Evolutionary conservation across 2,888 invertebrate genomes (phyloP).

Genomic region (Osmoderma eremita): DNA sequence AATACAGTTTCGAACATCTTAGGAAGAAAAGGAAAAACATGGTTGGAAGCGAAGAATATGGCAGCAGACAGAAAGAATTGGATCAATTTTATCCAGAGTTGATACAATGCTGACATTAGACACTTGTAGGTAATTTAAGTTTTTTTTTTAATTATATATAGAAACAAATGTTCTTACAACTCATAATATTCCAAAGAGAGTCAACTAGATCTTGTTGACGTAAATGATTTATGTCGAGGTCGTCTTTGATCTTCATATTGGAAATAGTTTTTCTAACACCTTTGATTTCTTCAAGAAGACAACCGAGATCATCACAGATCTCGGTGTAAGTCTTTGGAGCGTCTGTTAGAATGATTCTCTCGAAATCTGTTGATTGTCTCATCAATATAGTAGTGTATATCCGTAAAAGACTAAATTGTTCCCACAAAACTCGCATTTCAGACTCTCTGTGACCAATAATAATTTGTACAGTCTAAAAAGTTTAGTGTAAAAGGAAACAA

Average conservation of each 20-base stretch:
- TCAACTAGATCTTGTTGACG: constrained; percentile 42
- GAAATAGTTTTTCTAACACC: neutral
- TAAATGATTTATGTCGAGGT: constrained; percentile 29
- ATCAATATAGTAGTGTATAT: constrained; percentile 25
- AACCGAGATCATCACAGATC: constrained; percentile 23
- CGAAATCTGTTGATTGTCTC: constrained; percentile 17
- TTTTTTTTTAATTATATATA: no score
- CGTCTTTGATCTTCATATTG: constrained; percentile 8
- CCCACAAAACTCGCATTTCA: constrained; percentile 43
- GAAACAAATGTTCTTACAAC: constrained; percentile 39
- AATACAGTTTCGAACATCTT: no score
- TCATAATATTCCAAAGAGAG: constrained; percentile 45
- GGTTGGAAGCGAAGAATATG: no score
- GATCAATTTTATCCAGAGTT: no score
- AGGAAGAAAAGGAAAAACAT: no score
- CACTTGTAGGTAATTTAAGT: neutral
- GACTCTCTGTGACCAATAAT: constrained; percentile 48
- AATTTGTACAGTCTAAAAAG: constrained; percentile 47
- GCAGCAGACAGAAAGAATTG: no score
- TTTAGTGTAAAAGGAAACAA: neutral
- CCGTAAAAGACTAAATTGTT: constrained; percentile 45
- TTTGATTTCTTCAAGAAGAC: constrained; percentile 23
- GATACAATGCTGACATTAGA: no score
- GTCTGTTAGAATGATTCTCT: constrained; percentile 7
- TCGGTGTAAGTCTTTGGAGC: constrained; percentile 22